Percentiles rank a stretch among this genome's conserved stretches.
Evolutionary conservation across 2,888 invertebrate species (phyloP).

Genomic region (Dryococelus australis): DNA sequence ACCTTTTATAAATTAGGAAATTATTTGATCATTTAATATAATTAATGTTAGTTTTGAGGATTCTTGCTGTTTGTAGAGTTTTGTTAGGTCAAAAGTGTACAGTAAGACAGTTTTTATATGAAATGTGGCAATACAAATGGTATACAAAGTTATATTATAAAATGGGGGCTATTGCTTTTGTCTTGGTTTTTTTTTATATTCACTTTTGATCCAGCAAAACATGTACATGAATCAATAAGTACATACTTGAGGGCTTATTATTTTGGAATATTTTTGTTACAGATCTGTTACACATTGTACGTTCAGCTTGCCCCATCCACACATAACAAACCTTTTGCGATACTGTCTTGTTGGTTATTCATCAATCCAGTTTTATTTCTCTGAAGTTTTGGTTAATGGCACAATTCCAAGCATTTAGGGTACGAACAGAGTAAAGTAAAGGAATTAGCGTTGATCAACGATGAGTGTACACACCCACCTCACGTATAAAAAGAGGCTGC

Average conservation of each 20-base stretch:
- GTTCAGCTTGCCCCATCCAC: background rate
- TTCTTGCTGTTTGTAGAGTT: background rate
- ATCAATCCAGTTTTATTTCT: background rate
- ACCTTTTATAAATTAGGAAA: no score
- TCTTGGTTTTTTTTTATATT: background rate
- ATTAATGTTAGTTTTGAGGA: background rate
- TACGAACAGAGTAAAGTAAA: background rate
- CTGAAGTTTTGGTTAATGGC: background rate
- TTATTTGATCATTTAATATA: background rate
- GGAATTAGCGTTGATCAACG: background rate
- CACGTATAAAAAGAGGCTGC: background rate
- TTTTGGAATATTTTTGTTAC: background rate
- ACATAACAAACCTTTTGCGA: background rate
- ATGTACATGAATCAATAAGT: background rate
- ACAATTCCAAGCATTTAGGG: background rate
- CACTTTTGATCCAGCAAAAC: background rate
- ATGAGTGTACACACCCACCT: background rate
- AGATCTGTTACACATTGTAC: background rate
- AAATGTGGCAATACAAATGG: no score
- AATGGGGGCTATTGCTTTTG: no score
- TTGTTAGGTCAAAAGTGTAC: background rate
- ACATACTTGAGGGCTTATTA: background rate
- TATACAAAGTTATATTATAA: no score
- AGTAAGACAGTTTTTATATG: background rate
- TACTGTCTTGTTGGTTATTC: background rate